A percentile compares a stretch with the other conserved stretches of the same genome.
These are phyloP conservation scores for Ceratoteleas bidentatus DNA, from an alignment of 1,140 invertebrate genomes.

Conservation along the genomic window DNA sequence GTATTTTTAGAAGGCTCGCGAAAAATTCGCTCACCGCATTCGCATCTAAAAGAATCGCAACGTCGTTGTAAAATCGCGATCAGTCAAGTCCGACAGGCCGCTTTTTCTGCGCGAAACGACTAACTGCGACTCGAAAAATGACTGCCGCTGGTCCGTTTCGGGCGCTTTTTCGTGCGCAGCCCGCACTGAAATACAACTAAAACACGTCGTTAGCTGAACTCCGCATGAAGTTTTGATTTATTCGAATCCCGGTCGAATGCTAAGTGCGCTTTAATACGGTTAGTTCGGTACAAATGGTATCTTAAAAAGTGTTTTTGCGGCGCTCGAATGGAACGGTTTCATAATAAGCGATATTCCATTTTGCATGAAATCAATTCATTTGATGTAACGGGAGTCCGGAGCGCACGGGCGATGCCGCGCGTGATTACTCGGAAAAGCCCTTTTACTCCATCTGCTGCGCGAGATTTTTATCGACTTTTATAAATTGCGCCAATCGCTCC, in stretches of 20 bases:
- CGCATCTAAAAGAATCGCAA: no score
- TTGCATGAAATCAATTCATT: slow-evolving; percentile 36
- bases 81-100: no score
- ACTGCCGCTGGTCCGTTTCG: no score
- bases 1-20: no score
- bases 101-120: no score
- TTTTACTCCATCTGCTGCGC: slow-evolving; percentile 1
- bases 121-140: no score
- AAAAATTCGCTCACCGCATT: no score
- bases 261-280: slow-evolving; percentile 40
- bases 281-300: slow-evolving; percentile 11
- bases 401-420: neutral
- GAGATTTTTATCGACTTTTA: slow-evolving; percentile 6
- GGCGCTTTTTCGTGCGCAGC: neutral
- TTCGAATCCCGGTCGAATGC: slow-evolving; percentile 11
- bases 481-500: neutral
- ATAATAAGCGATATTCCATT: slow-evolving; percentile 30
- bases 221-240: slow-evolving; percentile 37
- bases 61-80: no score
- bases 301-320: slow-evolving; percentile 21
- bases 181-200: neutral
- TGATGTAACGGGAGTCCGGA: slow-evolving; percentile 23
- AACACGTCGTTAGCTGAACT: slow-evolving; percentile 23
- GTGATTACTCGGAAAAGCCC: slow-evolving; percentile 18
- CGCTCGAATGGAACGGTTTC: slow-evolving; percentile 22